phyloP scores from a whole-genome alignment of 2,888 invertebrate genomes.

The Drosophila maculinotata region DNA sequence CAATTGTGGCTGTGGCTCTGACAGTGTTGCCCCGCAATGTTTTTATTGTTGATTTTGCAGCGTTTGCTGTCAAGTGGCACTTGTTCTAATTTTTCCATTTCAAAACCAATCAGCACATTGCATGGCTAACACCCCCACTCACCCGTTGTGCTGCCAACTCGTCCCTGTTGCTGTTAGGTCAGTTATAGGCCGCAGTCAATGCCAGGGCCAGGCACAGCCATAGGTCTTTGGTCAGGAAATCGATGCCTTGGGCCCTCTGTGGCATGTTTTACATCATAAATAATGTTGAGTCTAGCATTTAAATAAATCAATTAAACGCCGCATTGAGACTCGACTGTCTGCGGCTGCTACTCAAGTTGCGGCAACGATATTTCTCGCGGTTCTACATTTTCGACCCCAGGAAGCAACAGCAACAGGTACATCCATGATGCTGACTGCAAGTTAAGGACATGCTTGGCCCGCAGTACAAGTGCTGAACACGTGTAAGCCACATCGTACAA shows the following conservation, averaged over 20 bases:
- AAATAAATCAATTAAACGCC: constrained; percentile 76
- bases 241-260: constrained; percentile 37
- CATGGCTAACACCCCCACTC: constrained; percentile 5
- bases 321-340: constrained; percentile 41
- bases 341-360: constrained; percentile 69
- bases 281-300: constrained; percentile 59
- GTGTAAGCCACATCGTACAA: constrained; percentile 53
- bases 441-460: constrained; percentile 57
- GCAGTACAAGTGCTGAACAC: constrained; percentile 63
- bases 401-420: constrained; percentile 69
- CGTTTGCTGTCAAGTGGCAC: constrained; percentile 68
- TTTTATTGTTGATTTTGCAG: constrained; percentile 76
- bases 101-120: constrained; percentile 70
- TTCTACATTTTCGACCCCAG: constrained; percentile 62
- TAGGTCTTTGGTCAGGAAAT: constrained; percentile 35
- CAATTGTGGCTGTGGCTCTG: constrained; percentile 15
- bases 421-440: constrained; percentile 58
- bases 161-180: constrained; percentile 15
- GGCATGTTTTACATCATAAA: constrained; percentile 67
- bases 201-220: constrained; percentile 22
- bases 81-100: constrained; percentile 78
- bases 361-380: constrained; percentile 65
- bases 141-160: background rate
- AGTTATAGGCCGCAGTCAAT: constrained; percentile 27
- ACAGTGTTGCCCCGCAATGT: constrained; percentile 55